Evolutionary conservation across 1,140 invertebrate species (phyloP).

Genomic region (Venustaconcha ellipsiformis): DNA sequence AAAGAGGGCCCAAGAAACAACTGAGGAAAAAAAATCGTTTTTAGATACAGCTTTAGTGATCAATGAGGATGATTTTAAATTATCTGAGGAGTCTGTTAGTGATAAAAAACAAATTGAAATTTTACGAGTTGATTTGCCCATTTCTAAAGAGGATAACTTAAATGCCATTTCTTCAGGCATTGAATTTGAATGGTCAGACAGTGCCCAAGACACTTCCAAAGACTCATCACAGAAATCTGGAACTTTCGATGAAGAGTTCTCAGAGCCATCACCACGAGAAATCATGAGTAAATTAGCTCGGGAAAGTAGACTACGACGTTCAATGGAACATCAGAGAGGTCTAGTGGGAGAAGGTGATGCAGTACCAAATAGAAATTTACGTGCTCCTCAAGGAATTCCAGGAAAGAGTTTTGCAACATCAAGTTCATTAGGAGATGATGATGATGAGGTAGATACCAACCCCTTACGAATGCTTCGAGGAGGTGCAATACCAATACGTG

Average conservation of each 20-base stretch:
- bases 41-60: constrained; percentile 25
- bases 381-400: constrained; percentile 63
- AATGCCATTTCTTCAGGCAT: constrained; percentile 29
- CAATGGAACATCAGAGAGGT: constrained; percentile 59
- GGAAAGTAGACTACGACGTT: constrained; percentile 55
- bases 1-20: no score
- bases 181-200: constrained; percentile 17
- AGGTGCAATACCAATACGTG: constrained; percentile 56
- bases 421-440: constrained; percentile 33
- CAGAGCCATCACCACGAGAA: constrained; percentile 59
- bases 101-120: constrained; percentile 28
- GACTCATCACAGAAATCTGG: constrained; percentile 31
- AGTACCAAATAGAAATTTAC: constrained; percentile 44
- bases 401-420: constrained; percentile 27
- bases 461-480: constrained; percentile 80
- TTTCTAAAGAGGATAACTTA: constrained; percentile 28
- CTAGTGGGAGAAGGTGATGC: constrained; percentile 39
- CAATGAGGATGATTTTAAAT: constrained; percentile 23
- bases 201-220: constrained; percentile 26
- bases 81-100: constrained; percentile 26
- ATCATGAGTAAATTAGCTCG: constrained; percentile 59
- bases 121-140: constrained; percentile 36
- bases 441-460: constrained; percentile 73
- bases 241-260: constrained; percentile 62
- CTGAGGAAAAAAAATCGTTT: no score